Evolutionary conservation across 1,140 invertebrate genomes (phyloP).

Genomic region (Armadillidium nasatum): DNA sequence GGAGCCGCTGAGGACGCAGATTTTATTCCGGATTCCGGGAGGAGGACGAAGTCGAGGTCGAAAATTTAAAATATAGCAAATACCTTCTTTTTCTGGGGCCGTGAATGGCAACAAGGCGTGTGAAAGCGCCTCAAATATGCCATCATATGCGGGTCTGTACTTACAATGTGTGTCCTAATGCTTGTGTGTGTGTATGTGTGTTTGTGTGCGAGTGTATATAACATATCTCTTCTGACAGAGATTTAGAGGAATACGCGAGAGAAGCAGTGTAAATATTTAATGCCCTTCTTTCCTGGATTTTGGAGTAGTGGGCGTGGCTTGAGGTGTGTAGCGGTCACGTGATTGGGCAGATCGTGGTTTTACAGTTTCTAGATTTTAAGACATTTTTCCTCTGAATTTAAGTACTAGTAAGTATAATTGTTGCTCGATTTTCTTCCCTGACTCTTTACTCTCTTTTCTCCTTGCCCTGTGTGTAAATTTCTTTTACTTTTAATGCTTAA

Average conservation of each 20-base stretch:
- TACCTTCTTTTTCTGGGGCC: background rate
- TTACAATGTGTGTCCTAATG: background rate
- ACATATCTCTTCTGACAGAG: conserved; percentile 38
- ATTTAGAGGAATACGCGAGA: conserved; percentile 39
- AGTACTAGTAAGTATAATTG: too few species aligned
- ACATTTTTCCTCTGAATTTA: too few species aligned
- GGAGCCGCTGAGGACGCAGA: too few species aligned
- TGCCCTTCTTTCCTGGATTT: conserved; percentile 39
- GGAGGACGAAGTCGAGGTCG: too few species aligned
- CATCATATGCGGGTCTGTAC: conserved; percentile 13
- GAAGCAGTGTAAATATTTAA: conserved; percentile 43
- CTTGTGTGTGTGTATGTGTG: too few species aligned
- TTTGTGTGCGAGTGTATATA: conserved; percentile 16
- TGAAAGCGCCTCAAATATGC: conserved; percentile 28
- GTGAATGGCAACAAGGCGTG: conserved; percentile 28
- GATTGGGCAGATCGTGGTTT: conserved; percentile 40
- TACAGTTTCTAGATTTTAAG: background rate
- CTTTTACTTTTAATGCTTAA: too few species aligned
- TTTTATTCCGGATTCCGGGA: too few species aligned
- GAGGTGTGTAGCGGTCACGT: conserved; percentile 41
- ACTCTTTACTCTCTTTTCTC: too few species aligned
- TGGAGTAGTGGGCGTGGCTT: conserved; percentile 34
- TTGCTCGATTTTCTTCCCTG: too few species aligned
- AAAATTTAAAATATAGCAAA: too few species aligned
- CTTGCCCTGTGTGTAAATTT: too few species aligned